Base-by-base conservation (phyloP, 2,113 vertebrate genomes). In the Chloroceryle aenea region DNA sequence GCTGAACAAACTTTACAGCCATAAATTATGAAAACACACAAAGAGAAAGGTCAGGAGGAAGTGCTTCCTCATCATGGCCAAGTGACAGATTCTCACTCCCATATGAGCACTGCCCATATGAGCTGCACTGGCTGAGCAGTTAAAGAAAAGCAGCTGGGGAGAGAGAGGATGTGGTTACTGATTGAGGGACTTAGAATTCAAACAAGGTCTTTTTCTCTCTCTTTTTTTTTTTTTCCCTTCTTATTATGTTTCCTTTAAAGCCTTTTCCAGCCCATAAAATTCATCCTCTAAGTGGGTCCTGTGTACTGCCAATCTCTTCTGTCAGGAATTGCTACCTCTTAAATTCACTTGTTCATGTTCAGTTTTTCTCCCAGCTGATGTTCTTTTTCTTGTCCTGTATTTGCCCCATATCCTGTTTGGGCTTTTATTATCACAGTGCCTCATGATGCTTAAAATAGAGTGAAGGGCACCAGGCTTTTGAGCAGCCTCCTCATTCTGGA, bases 151-250 rank as follows among this genome's bases (percentile, higher is more conserved):
- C 95, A 95, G 76, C 86, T 96, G 95, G 48, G 32, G 43, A 63
- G 25, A 87, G 20, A 87, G 85, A 95, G 94, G 97, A 97, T 98
- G 97, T 96, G 96, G 93, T 97, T 97, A 94, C 40, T 84, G 27
- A 71, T 93, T 86, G 48, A 12, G 12, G 13, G 40, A 82, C 71
- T 71, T 77, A 78, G 50, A 93, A 96, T 78, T 87, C 67, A 96
- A 94, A 91, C 27, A 89, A 61, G 25, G 10, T 2, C 6, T 47
- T 94, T 90, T 82, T 56, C 2, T 27, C 21, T n/a, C 36, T 40
- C 17, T 21, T 30, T 12, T 4, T 11, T 18, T 0, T 3, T 2
- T 6, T 20, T n/a, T n/a, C n/a, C n/a, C n/a, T n/a, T n/a, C n/a
- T 64, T 19, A n/a, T 63, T 15, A 3, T 15, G 3, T 89, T 89